A percentile compares a stretch with the other conserved stretches of the same genome.
Evolutionary conservation across 1,140 invertebrate genomes (phyloP).

Genomic region (Drosophila bifasciata): DNA sequence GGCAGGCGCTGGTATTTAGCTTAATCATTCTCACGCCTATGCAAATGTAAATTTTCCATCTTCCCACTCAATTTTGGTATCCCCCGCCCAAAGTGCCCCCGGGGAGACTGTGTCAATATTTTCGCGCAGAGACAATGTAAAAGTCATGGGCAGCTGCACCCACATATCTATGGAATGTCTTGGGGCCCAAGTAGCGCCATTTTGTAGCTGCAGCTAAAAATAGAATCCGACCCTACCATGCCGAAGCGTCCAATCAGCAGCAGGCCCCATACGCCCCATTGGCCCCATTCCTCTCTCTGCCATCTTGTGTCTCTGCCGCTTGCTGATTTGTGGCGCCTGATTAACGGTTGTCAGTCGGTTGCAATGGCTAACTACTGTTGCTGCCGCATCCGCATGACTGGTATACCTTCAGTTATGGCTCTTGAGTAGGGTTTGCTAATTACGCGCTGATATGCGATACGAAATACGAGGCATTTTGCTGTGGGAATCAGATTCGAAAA

Average conservation of each 20-base stretch:
- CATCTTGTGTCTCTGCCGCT: constrained; percentile 2
- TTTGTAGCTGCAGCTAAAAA: constrained; percentile 31
- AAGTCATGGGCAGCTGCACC: constrained; percentile 46
- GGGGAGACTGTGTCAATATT: constrained; percentile 71
- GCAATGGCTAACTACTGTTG: constrained; percentile 46
- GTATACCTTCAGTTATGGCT: constrained; percentile 12
- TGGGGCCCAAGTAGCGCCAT: constrained; percentile 22
- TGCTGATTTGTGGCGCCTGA: constrained; percentile 70
- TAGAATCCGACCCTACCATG: constrained; percentile 3
- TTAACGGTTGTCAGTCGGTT: constrained; percentile 67
- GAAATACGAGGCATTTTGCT: no score
- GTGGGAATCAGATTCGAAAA: constrained; percentile 45
- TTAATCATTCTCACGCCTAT: constrained; percentile 70
- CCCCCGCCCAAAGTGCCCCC: neutral
- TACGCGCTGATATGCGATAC: constrained; percentile 52
- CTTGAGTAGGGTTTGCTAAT: constrained; percentile 71
- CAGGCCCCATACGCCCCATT: no score
- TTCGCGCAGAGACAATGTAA: constrained; percentile 66
- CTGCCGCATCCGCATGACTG: constrained; percentile 14
- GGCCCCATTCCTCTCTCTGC: no score
- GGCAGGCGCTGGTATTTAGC: constrained; percentile 56
- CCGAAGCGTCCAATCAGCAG: constrained; percentile 28
- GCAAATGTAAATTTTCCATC: constrained; percentile 52
- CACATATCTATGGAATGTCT: constrained; percentile 21
- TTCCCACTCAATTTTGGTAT: constrained; percentile 1